Evolutionary conservation across 2,888 invertebrate species (phyloP).

Genomic region (Iselma pallidipennis): DNA sequence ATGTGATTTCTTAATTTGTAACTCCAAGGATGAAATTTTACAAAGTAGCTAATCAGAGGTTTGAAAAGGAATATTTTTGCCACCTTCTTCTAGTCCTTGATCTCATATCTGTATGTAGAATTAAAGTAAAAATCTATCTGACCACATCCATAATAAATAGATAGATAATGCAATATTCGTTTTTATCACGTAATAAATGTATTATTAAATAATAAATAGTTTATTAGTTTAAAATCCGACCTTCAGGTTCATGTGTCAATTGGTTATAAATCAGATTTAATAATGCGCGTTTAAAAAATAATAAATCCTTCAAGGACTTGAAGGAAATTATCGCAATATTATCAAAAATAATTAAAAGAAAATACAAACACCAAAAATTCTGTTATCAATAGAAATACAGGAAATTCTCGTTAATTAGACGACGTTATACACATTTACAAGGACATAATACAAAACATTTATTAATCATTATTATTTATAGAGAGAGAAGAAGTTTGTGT

Average conservation of each 20-base stretch:
- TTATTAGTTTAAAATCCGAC: constrained; percentile 9
- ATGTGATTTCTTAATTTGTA: too few species aligned
- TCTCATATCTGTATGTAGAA: too few species aligned
- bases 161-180: not conserved
- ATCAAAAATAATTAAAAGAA: too few species aligned
- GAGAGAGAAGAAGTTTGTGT: too few species aligned
- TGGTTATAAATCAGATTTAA: constrained; percentile 14
- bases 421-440: too few species aligned
- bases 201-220: not conserved
- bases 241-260: constrained; percentile 19
- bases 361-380: not conserved
- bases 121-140: not conserved
- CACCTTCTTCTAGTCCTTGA: too few species aligned
- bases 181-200: not conserved
- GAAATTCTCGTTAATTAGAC: not conserved
- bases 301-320: not conserved
- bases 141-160: not conserved
- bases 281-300: constrained; percentile 6
- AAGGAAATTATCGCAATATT: too few species aligned
- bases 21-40: too few species aligned
- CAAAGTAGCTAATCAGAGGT: too few species aligned
- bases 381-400: not conserved
- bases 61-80: too few species aligned
- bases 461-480: too few species aligned
- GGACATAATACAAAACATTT: too few species aligned